These are phyloP conservation scores for Glaucopsyche alexis DNA, from an alignment of 2,888 invertebrate species.

Conservation along the genomic window DNA sequence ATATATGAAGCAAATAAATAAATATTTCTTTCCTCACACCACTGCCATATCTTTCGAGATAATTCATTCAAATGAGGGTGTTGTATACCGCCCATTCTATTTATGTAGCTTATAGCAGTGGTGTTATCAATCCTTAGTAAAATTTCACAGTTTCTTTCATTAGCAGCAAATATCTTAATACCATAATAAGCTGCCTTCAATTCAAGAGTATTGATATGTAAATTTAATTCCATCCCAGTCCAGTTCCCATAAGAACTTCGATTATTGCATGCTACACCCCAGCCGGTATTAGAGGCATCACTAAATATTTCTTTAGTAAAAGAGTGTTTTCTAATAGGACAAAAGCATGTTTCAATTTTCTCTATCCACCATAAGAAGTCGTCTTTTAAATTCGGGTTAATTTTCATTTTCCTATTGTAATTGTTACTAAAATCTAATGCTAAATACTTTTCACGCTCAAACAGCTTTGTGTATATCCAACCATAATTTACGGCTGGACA, in stretches of 20 bases:
- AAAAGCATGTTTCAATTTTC: neutral
- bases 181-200: neutral
- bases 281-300: neutral
- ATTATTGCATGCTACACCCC: neutral
- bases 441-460: constrained; percentile 1
- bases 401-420: neutral
- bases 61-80: neutral
- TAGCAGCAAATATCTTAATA: neutral
- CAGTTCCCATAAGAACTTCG: neutral
- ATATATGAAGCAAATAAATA: neutral
- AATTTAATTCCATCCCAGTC: neutral
- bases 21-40: neutral
- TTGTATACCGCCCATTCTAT: too few species aligned
- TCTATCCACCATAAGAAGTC: neutral
- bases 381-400: neutral
- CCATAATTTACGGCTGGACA: too few species aligned
- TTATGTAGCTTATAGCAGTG: neutral
- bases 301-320: neutral
- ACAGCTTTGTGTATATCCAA: neutral
- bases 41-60: neutral
- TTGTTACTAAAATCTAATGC: neutral
- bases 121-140: neutral
- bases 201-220: neutral
- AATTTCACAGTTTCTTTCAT: neutral
- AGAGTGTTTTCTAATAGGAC: neutral